Evolutionary conservation across 2,888 invertebrate genomes (phyloP), one percentile per base, ranked within the genome.

Genomic region (Heliconius cydno): DNA sequence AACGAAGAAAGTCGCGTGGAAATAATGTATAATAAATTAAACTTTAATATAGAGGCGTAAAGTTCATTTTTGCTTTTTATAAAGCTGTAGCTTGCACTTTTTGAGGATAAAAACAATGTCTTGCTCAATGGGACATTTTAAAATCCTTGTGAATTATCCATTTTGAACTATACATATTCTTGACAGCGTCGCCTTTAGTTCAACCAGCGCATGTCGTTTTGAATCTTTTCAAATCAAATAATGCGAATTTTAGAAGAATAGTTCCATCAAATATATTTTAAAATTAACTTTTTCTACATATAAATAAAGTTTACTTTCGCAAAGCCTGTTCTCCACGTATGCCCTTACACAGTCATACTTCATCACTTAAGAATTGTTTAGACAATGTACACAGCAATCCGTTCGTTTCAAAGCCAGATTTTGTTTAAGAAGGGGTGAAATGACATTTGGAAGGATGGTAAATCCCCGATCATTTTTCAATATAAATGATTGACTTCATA

Each of bases 401-500:
- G 91, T 92, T 90, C 89, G 89, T 88, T 91, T 92, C 92, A 92
- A 90, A 91, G 88, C 87, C 93, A 94, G 93, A 91, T 93, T 91
- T 91, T 90, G 90, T 90, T 90, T 88, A 90, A 90, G 90, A 92
- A 91, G 91, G 94, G 94, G 90, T 91, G 91, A 92, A 93, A 93
- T 94, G 92, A 92, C 93, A 91, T 93, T 92, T 86, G 87, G 91
- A 90, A 92, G 91, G 89, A 88, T 84, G 86, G 89, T 90, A 90
- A 91, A 91, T 90, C 92, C 89, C 85, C 83, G 89, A 90, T 92
- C 90, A 94, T 94, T 94, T 94, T 93, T 94, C 92, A 93, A 91
- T 89, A 90, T 89, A 89, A 90, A 87, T 88, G 87, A 90, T 89
- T 83, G 84, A 60, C n/a, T 52, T 52, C 52, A 82, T 79, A 73